These are phyloP conservation scores for Zaprionus camerounensis DNA, from an alignment of 1,140 invertebrate genomes.

Conservation along the genomic window DNA sequence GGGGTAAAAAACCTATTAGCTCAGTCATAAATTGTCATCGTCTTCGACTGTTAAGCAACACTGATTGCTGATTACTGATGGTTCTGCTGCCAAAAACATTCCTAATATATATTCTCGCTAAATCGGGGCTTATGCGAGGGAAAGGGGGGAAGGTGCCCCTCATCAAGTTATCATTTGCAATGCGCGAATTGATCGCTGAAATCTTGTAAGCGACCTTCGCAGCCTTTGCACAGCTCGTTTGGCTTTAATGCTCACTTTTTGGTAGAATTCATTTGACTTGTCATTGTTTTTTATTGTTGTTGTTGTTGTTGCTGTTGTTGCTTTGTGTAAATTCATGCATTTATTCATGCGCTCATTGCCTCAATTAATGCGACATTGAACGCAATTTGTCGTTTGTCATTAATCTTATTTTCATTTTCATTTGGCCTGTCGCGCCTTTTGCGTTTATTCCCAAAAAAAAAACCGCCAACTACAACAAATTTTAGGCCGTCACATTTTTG, in stretches of 20 bases:
- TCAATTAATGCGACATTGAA: slow-evolving; percentile 83
- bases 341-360: slow-evolving; percentile 80
- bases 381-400: slow-evolving; percentile 81
- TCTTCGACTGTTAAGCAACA: neutral
- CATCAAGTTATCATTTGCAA: slow-evolving; percentile 24
- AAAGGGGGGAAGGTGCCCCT: neutral
- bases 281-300: slow-evolving; percentile 52
- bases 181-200: slow-evolving; percentile 20
- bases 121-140: neutral
- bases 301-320: slow-evolving; percentile 33
- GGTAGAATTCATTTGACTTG: slow-evolving; percentile 63
- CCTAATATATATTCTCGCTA: slow-evolving; percentile 6
- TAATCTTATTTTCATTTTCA: slow-evolving; percentile 72
- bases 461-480: slow-evolving; percentile 39
- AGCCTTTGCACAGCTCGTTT: slow-evolving; percentile 16
- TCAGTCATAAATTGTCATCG: slow-evolving; percentile 5
- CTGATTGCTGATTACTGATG: neutral
- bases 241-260: slow-evolving; percentile 48
- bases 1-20: neutral
- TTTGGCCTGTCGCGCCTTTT: slow-evolving; percentile 41
- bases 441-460: slow-evolving; percentile 18
- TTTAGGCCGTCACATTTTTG: slow-evolving; percentile 47
- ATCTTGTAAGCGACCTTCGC: slow-evolving; percentile 67
- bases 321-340: slow-evolving; percentile 68
- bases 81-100: neutral